Evolutionary conservation across 2,797 vertebrate species (phyloP).

Genomic region (Oreonectes daqikongensis): DNA sequence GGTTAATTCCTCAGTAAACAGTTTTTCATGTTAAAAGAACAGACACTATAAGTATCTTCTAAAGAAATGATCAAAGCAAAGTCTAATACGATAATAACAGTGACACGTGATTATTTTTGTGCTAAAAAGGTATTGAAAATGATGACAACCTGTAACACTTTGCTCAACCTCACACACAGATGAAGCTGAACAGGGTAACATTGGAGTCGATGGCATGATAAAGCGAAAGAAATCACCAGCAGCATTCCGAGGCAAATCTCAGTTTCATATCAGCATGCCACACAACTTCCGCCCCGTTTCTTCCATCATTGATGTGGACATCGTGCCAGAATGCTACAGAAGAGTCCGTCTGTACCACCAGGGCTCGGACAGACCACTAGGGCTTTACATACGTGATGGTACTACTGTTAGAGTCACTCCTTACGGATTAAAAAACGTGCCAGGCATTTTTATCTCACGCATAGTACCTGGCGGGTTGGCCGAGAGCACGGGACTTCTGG

Average conservation of each 20-base stretch:
- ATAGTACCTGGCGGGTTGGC: slow-evolving; percentile 85
- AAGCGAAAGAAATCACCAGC: slow-evolving; percentile 79
- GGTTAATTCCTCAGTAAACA: neutral
- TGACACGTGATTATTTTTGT: too few relatives aligned
- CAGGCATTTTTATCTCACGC: slow-evolving; percentile 84
- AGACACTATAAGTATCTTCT: neutral
- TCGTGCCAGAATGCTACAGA: slow-evolving; percentile 83
- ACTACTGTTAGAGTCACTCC: slow-evolving; percentile 81
- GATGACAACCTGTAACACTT: too few relatives aligned
- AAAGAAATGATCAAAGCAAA: neutral
- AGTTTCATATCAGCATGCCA: slow-evolving; percentile 81
- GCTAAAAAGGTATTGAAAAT: too few relatives aligned
- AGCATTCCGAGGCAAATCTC: slow-evolving; percentile 70
- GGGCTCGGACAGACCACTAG: slow-evolving; percentile 82
- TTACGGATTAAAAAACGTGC: slow-evolving; percentile 83
- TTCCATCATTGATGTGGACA: slow-evolving; percentile 86
- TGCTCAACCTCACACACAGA: slow-evolving; percentile 67
- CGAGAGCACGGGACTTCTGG: slow-evolving; percentile 83
- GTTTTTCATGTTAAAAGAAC: neutral
- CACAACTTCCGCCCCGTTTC: slow-evolving; percentile 85
- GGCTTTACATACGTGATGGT: slow-evolving; percentile 86
- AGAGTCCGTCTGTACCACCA: slow-evolving; percentile 82
- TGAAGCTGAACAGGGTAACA: slow-evolving; percentile 80
- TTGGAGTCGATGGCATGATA: slow-evolving; percentile 71
- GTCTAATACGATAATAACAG: too few relatives aligned